A percentile compares a stretch with the other conserved stretches of the same genome.
phyloP scores from a whole-genome alignment of 2,888 invertebrate genomes.

The Ptilodon capucinus region DNA sequence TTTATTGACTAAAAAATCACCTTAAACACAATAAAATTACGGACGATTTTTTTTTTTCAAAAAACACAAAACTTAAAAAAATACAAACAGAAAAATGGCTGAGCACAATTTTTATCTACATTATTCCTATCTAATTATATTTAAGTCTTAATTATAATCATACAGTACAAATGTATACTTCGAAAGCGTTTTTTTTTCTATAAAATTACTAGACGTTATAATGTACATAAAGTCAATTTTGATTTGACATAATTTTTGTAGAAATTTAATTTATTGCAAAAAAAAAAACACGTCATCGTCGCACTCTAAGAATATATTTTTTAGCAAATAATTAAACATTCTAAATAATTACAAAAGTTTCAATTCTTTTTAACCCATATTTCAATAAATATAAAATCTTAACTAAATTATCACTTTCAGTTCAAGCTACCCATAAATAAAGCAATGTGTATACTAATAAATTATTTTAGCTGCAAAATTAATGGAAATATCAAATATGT shows the following conservation, averaged over 20 bases:
- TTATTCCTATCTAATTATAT: slow-evolving; percentile 69
- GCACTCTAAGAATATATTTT: no score
- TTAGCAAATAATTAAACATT: no score
- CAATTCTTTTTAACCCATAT: no score
- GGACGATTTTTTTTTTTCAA: slow-evolving; percentile 29
- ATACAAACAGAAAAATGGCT: slow-evolving; percentile 47
- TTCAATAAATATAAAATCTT: no score
- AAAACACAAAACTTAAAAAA: background rate
- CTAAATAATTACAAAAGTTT: no score
- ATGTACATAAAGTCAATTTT: slow-evolving; percentile 34
- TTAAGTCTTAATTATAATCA: slow-evolving; percentile 55
- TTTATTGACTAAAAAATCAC: slow-evolving; percentile 28
- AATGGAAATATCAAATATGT: background rate
- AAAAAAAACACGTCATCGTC: no score
- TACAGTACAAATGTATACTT: slow-evolving; percentile 71
- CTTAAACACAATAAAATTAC: slow-evolving; percentile 11
- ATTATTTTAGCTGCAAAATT: slow-evolving; percentile 7
- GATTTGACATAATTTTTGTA: slow-evolving; percentile 8
- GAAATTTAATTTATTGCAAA: no score
- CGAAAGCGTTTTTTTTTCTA: slow-evolving; percentile 67
- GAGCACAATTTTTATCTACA: slow-evolving; percentile 70
- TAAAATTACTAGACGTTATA: slow-evolving; percentile 51
- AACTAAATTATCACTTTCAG: no score
- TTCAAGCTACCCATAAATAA: no score
- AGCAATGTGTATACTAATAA: no score